Base-by-base conservation (phyloP, 2,113 vertebrate species). In the Erythrocercus mccallii region DNA sequence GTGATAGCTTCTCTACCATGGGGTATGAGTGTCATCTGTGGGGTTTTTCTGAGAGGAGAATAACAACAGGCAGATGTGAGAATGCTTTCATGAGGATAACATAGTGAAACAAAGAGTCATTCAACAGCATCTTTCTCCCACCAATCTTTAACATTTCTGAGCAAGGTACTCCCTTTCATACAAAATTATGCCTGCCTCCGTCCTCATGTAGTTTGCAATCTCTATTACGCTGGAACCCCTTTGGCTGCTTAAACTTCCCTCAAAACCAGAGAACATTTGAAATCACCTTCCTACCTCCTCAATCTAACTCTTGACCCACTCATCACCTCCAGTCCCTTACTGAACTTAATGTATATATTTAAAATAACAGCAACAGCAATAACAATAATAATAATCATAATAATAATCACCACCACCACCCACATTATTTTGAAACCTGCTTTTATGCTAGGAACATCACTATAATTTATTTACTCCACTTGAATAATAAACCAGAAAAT, bases 301-400 rank as follows among this genome's bases (percentile, higher is more conserved):
- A 70, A 0, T 37, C 13, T 56, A 84, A 56, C 7, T 81, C 12
- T 14, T 31, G 20, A 25, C 42, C 15, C n/a, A 61, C 7, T 70
- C 20, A 73, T 50, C 15, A 44, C 8, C 25, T 81, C 28, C 21
- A 24, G 10, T 69, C 11, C 12, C 14, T 86, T 80, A 89, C 19
- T 51, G 7, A 86, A 68, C 7, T 60, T 88, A 57, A 92, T 81
- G 79, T 21, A 1, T 13, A 2, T 6, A 14, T 70, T 65, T 53
- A n/a, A 24, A 47, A 13, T 27, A 44, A 18, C 12, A 54, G 31
- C 58, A 60, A 28, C 12, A 45, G n/a, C 7, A 37, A n/a, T 1
- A 45, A 24, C 0, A 42, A 20, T 1, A 50, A 40, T 9, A 42
- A 24, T 0, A n/a, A 20, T 1, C 40, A 40, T 9, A 42, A 58